Percentiles rank a stretch among this genome's conserved stretches.
phyloP scores from a whole-genome alignment of 2,888 invertebrate genomes.

The Cosmopolites sordidus region DNA sequence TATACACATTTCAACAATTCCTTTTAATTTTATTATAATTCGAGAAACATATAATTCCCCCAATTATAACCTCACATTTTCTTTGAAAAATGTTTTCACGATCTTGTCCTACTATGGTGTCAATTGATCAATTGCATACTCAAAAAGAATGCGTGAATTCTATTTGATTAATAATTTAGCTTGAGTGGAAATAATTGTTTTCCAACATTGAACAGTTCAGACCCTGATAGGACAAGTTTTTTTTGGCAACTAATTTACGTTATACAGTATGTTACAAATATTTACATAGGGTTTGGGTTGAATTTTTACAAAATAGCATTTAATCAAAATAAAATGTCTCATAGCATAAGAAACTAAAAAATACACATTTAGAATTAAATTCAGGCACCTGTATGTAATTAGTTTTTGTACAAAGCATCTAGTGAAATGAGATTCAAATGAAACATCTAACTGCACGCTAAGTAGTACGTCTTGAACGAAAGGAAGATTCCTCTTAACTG shows the following conservation, averaged over 20 bases:
- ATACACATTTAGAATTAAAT: background rate
- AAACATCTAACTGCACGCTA: background rate
- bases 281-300: constrained; percentile 11
- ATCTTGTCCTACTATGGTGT: constrained; percentile 1
- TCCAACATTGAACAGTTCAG: background rate
- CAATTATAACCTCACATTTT: constrained; percentile 11
- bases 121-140: background rate
- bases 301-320: constrained; percentile 4
- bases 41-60: constrained; percentile 16
- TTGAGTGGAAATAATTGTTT: no score
- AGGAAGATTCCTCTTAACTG: no score
- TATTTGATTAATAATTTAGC: no score
- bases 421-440: background rate
- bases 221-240: constrained; percentile 5
- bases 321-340: background rate
- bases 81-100: constrained; percentile 7
- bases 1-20: constrained; percentile 21
- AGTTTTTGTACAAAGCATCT: background rate
- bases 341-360: background rate
- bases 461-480: no score
- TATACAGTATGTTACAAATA: constrained; percentile 17
- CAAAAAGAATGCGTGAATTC: background rate
- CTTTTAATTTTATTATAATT: constrained; percentile 22
- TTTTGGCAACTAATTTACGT: constrained; percentile 21
- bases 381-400: background rate